Base-by-base conservation (phyloP, 1,140 invertebrate species). In the Formica selysi region DNA sequence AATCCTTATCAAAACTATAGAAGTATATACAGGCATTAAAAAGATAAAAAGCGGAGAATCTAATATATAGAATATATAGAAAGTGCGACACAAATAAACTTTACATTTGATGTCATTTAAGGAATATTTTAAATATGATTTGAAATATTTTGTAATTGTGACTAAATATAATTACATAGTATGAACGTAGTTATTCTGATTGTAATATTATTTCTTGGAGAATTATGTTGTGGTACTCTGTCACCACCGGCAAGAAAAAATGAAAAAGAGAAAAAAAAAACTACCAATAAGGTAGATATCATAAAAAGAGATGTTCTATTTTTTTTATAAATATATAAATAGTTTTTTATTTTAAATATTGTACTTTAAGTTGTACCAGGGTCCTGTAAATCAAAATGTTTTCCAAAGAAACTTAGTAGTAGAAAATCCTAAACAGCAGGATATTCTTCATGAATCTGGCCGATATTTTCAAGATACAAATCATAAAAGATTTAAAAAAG, bases 381-480 rank as follows among this genome's bases (percentile, higher is more conserved):
- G 97, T 38, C 96, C 97, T 0, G 94, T 96, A 57, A 95, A 96
- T 86, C 95, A 96, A 83, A 96, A 96, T 94, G 97, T 98, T 22
- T 95, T 97, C 76, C 95, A 97, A 67, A 95, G 97, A 91, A 96
- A 96, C 87, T 95, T 98, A 78, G 96, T 98, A 0, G 95, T 95
- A 6, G 95, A 96, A 90, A 95, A 96, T 68, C 96, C 96, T 1
- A 96, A 96, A 89, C 94, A 96, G 16, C 96, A 96, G 91, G 97
- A 98, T 87, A 98, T 99, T 85, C 88, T 98, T 76, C 96, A 96
- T 79, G 97, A 98, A 92, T 96, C 98, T 95, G 96, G 96, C 59
- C 95, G 96, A 0, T 98, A 97, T 94, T 97, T 96, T 92, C 96
- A 96, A 89, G 96, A 98, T 76, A 97, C 96, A 8, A 95, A 95